phyloP scores from a whole-genome alignment of 2,888 invertebrate genomes.

The Hirtodrosophila duncani region DNA sequence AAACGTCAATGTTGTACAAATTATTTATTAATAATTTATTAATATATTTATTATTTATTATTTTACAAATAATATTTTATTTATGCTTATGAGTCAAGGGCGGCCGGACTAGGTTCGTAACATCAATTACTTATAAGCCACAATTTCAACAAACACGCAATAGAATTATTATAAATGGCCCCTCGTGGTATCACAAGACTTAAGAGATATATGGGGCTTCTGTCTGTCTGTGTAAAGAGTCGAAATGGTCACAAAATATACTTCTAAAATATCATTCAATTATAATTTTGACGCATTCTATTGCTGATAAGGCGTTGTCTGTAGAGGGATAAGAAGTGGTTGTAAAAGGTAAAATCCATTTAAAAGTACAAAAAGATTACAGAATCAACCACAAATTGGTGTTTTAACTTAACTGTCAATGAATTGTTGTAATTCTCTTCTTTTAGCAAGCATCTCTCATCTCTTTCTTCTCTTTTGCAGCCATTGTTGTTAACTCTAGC shows the following conservation, averaged over 20 bases:
- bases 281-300: slow-evolving; percentile 12
- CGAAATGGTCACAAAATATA: slow-evolving; percentile 6
- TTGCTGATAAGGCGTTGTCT: neutral
- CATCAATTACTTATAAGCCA: slow-evolving; percentile 17
- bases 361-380: no score
- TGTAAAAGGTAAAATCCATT: no score
- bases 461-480: no score
- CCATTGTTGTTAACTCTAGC: no score
- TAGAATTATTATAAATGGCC: slow-evolving; percentile 66
- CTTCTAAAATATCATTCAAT: slow-evolving; percentile 39
- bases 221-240: neutral
- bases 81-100: slow-evolving; percentile 8
- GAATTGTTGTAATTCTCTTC: no score
- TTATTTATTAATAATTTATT: slow-evolving; percentile 4
- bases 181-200: slow-evolving; percentile 66
- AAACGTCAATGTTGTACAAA: slow-evolving; percentile 18
- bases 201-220: slow-evolving; percentile 45
- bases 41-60: slow-evolving; percentile 6
- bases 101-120: neutral
- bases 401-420: no score
- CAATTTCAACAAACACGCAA: slow-evolving; percentile 41
- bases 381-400: no score
- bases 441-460: no score
- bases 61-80: slow-evolving; percentile 16
- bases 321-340: neutral